These are phyloP conservation scores for Strigamia crassipes DNA, from an alignment of 2,888 invertebrate species.

Conservation along the genomic window DNA sequence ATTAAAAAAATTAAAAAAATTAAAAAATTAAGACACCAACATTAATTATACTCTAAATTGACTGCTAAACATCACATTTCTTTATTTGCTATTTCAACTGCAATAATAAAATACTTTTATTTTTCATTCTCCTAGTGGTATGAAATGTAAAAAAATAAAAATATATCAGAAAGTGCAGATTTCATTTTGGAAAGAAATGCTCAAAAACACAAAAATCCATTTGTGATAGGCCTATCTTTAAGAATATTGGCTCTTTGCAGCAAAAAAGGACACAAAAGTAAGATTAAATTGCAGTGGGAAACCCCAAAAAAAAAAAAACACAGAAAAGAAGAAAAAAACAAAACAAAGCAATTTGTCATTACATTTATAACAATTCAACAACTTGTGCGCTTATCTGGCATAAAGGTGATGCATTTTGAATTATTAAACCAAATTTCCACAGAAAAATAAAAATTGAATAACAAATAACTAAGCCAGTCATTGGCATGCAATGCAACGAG, in stretches of 20 bases:
- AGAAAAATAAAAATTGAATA: not conserved
- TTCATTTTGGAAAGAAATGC: not conserved
- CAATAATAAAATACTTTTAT: not conserved
- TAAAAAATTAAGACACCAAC: too few species aligned
- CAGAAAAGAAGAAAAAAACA: too few species aligned
- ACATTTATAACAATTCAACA: conserved; percentile 3
- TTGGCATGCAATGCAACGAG: not conserved
- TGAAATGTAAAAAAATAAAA: not conserved
- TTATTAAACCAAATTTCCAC: not conserved
- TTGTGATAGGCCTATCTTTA: not conserved
- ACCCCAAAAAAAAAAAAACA: too few species aligned
- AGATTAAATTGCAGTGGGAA: not conserved
- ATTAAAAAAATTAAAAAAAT: too few species aligned
- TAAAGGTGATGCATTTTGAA: not conserved
- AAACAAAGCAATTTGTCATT: not conserved
- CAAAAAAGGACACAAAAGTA: not conserved
- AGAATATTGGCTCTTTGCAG: not conserved
- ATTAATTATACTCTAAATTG: too few species aligned
- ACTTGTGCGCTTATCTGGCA: not conserved
- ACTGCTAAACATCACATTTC: too few species aligned
- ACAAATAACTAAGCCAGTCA: not conserved
- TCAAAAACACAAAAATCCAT: not conserved
- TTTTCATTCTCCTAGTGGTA: not conserved
- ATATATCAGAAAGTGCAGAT: not conserved
- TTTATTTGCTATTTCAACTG: too few species aligned